Evolutionary conservation across 2,888 invertebrate species (phyloP), one percentile per base, ranked within the genome.

Genomic region (Scaptomyza caliginosa): DNA sequence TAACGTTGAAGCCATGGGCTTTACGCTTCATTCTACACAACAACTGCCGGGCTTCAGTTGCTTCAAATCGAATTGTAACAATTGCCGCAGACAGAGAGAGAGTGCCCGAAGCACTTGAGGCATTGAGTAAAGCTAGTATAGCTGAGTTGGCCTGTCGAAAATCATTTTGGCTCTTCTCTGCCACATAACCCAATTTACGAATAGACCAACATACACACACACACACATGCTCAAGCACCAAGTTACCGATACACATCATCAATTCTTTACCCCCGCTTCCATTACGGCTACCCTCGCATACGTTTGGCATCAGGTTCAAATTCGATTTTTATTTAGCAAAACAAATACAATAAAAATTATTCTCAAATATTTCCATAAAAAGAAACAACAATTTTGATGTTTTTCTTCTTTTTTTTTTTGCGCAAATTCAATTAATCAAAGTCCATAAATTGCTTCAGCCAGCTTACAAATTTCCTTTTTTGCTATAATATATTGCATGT

Each of bases 41-140:
- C 62, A 34, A 45, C 52, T 34, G 73, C 51, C 69, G 57, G 65
- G 74, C 74, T 67, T 67, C 74, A 67, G 63, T 74, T 71, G 59
- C 36, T 49, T 24, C 69, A 75, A 76, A 75, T 75, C 70, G 54
- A 76, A 76, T 76, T 75, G 75, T 59, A 67, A 80, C 73, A 78
- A 80, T 75, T 80, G 80, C 60, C 58, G 54, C 74, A 58, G 64
- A 32, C 32, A 32, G 7, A 32, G 7, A 30, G n/a, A 5, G n/a
- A 13, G 2, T 34, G 54, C 50, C 40, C 19, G 19, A 11, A 50
- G 26, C 17, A 26, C n/a, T 46, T 46, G 46, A n/a, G n/a, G 13
- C 26, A 43, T 42, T 24, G 55, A 66, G 64, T 49, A 60, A 74
- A 72, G 26, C 11, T 2, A 32, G 16, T 7, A 16, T 16, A 16